Conservation (phyloP, 2,888 invertebrate genomes). For the Cristatella mucedo region DNA sequence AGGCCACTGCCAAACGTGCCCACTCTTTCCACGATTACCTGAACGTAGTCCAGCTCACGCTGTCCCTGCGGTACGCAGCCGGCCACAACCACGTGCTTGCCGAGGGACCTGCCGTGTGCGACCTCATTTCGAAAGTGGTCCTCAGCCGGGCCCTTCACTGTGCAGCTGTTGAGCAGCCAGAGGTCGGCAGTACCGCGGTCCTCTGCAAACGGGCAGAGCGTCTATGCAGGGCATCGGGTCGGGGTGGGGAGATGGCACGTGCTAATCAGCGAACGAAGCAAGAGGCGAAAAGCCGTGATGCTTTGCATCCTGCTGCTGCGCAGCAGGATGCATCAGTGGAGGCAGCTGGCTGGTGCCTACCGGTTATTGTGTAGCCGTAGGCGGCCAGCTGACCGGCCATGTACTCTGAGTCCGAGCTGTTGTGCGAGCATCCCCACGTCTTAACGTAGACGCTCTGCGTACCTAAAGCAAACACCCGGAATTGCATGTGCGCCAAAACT, state of each 20-base stretch:
- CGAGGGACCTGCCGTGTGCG: constrained; percentile 49
- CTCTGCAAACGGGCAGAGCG: too few relatives aligned
- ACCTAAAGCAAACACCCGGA: constrained; percentile 40
- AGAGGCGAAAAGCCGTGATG: too few relatives aligned
- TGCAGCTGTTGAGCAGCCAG: constrained; percentile 92
- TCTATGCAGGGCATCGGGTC: too few relatives aligned
- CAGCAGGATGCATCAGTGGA: too few relatives aligned
- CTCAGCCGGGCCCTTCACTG: constrained; percentile 92
- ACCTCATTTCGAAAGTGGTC: constrained; percentile 76
- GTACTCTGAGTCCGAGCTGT: constrained; percentile 91
- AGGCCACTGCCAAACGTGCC: too few relatives aligned
- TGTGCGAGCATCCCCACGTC: constrained; percentile 97
- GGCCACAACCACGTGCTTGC: constrained; percentile 78
- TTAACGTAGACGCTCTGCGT: constrained; percentile 64
- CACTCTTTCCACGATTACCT: constrained; percentile 18
- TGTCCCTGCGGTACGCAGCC: constrained; percentile 90
- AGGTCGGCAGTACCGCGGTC: constrained; percentile 78
- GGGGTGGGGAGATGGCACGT: too few relatives aligned
- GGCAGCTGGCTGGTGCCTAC: too few relatives aligned
- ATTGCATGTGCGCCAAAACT: too few relatives aligned
- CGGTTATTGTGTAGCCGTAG: constrained; percentile 67
- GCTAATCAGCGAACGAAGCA: too few relatives aligned
- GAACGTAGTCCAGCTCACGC: constrained; percentile 38
- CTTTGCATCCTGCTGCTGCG: too few relatives aligned
- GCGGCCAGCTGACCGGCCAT: constrained; percentile 86